phyloP scores from a whole-genome alignment of 2,888 invertebrate genomes.

The Eupithecia pulchellata region DNA sequence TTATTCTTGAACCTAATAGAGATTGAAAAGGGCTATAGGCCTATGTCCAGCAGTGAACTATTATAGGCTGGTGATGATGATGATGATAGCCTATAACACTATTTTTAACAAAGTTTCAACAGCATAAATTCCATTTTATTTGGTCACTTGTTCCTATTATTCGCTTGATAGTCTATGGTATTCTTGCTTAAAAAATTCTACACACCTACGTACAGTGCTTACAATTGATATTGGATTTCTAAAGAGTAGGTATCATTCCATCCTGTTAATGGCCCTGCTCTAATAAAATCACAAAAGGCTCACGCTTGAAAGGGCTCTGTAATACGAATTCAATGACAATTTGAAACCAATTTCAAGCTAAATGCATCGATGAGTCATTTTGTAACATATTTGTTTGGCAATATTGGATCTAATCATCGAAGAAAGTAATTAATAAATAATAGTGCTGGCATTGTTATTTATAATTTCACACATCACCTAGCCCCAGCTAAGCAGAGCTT shows the following conservation, averaged over 20 bases:
- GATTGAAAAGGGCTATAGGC: neutral
- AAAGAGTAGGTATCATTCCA: neutral
- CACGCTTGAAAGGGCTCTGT: conserved; percentile 27
- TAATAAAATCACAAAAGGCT: conserved; percentile 39
- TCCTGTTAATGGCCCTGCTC: conserved; percentile 33
- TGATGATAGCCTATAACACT: too few relatives aligned
- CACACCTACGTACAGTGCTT: neutral
- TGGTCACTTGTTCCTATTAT: neutral
- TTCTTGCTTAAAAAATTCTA: neutral
- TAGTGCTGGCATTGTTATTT: too few relatives aligned
- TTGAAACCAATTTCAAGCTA: conserved; percentile 53
- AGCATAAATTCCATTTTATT: neutral
- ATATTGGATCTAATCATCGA: neutral
- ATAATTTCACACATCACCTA: too few relatives aligned
- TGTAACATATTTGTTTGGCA: conserved; percentile 9
- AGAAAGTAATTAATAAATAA: too few relatives aligned
- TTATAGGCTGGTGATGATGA: too few relatives aligned
- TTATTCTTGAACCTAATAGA: neutral
- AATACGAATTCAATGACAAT: conserved; percentile 50
- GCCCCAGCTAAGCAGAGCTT: too few relatives aligned
- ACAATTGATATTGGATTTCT: neutral
- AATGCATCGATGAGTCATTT: conserved; percentile 44
- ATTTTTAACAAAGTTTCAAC: neutral
- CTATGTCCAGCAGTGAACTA: too few relatives aligned
- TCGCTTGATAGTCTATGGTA: neutral